Conservation (phyloP, 2,888 invertebrate genomes). For the Ptilodon capucinus region DNA sequence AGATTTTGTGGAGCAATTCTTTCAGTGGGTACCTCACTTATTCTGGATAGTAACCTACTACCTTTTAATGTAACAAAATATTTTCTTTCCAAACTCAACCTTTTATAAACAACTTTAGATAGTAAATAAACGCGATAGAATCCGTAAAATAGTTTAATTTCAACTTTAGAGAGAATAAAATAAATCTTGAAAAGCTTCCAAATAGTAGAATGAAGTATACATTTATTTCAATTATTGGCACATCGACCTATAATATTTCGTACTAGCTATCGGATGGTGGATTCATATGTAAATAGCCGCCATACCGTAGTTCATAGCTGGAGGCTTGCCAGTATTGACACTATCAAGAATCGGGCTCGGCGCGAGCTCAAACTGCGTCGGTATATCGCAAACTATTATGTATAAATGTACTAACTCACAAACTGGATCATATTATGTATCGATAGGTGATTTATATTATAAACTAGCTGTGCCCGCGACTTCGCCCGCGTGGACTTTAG, state of each 20-base stretch:
- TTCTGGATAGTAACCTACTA: no score
- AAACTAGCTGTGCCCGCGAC: no score
- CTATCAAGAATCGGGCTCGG: conserved; percentile 40
- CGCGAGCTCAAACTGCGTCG: background rate
- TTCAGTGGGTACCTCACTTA: no score
- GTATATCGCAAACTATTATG: background rate
- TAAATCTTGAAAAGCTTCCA: no score
- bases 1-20: conserved; percentile 9
- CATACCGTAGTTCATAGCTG: conserved; percentile 45
- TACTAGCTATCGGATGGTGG: conserved; percentile 30
- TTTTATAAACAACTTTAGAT: no score
- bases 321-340: conserved; percentile 71
- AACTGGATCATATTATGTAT: background rate
- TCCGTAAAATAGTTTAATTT: no score
- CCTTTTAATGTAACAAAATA: no score
- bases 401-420: no score
- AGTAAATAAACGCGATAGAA: no score
- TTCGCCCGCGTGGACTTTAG: no score
- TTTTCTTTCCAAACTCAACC: no score
- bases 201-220: background rate
- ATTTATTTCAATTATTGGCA: conserved; percentile 4
- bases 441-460: background rate
- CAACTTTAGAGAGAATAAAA: no score
- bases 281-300: conserved; percentile 51
- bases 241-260: conserved; percentile 22